phyloP scores from a whole-genome alignment of 2,888 invertebrate species.

The Eupithecia inturbata region DNA sequence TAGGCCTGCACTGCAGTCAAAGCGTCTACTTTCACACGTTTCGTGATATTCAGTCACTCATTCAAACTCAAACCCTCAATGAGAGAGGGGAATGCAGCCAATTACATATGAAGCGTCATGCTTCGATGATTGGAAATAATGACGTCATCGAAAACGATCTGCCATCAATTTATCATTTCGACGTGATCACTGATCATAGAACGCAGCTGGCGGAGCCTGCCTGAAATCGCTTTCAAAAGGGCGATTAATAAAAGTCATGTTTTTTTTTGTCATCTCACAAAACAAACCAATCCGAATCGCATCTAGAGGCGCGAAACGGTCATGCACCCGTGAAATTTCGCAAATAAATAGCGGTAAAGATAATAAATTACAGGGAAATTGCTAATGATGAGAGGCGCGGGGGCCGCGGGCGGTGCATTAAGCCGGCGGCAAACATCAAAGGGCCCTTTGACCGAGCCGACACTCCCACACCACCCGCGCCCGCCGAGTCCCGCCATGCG shows the following conservation, averaged over 20 bases:
- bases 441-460: constrained; percentile 83
- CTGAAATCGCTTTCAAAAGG: neutral
- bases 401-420: constrained; percentile 83
- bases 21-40: neutral
- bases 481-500: constrained; percentile 50
- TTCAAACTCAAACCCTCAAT: neutral
- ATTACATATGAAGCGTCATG: neutral
- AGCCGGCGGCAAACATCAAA: constrained; percentile 84
- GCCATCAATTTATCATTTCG: constrained; percentile 7
- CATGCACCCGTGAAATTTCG: constrained; percentile 71
- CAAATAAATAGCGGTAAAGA: constrained; percentile 83
- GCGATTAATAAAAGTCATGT: neutral
- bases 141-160: constrained; percentile 2
- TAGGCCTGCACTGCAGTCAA: neutral
- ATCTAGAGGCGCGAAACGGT: constrained; percentile 57
- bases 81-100: neutral
- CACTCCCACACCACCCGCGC: constrained; percentile 74
- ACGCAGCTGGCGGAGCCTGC: neutral
- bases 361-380: constrained; percentile 84
- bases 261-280: neutral
- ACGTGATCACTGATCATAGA: neutral
- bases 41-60: neutral
- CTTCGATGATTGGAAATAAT: constrained; percentile 4
- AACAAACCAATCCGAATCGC: constrained; percentile 26
- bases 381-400: constrained; percentile 82